Base-by-base conservation (phyloP, 2,888 invertebrate genomes). In the Pseudanteris insignis region DNA sequence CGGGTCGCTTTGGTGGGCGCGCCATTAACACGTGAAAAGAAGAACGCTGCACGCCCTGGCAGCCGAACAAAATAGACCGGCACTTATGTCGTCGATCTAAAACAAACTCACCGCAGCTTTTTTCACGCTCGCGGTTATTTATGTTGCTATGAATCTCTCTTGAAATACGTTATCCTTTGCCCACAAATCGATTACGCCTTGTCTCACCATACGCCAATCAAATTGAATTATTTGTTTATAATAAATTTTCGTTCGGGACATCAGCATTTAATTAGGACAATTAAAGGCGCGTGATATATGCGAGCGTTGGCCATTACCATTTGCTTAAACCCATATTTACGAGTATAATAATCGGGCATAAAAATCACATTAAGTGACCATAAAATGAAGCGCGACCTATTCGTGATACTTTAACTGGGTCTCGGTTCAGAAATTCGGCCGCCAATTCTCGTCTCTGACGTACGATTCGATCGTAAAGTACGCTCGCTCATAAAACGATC, bases 401-500 rank as follows among this genome's bases (percentile, higher is more conserved):
- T 12, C 15, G 28, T 24, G 25, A 24, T 13, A 4, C 12, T 21
- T 33, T 13, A 25, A 24, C 13, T 15, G 25, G 24, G 18, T 12
- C 12, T 13, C n/a, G 2, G 10, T n/a, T 26, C 8, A 8, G 11
- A 36, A 36, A 28, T 36, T 33, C 7, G 33, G 24, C 13, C 18
- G 14, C 4, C 11, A 14, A 21, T 29, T 36, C 21, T 11, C 14
- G 18, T 8, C 15, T 2, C 26, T 51, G 33, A 53, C 37, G 36
- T 28, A 40, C 13, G 46, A 58, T 34, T 26, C 40, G 30, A 48
- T 66, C 63, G 46, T 66, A 67, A 70, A 69, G 50, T 51, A 62
- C 38, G 38, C 26, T 37, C 62, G 51, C 51, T 72, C 72, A 51
- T 72, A 73, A 73, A 74, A 43, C 65, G 67, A 68, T 72, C 70